phyloP scores from a whole-genome alignment of 2,113 vertebrate species.

The Polyodon spathula region DNA sequence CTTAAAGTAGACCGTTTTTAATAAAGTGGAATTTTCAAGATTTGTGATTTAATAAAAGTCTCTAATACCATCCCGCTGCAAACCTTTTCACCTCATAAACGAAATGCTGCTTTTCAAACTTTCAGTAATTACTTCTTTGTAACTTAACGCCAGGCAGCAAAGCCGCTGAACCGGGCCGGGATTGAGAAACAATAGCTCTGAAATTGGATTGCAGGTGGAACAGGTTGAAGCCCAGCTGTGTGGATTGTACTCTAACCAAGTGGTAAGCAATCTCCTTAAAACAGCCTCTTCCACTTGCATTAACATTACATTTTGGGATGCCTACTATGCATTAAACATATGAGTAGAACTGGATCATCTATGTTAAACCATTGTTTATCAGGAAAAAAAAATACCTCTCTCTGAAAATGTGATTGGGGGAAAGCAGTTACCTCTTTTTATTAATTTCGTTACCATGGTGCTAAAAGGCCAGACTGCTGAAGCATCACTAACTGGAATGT shows the following conservation, averaged over 20 bases:
- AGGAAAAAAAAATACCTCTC: conserved; percentile 5
- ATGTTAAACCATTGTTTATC: background rate
- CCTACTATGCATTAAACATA: conserved; percentile 13
- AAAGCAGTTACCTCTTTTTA: background rate
- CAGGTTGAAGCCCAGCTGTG: conserved; percentile 1
- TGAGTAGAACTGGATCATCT: conserved; percentile 7
- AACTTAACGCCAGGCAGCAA: background rate
- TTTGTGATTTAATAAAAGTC: background rate
- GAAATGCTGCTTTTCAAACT: conserved; percentile 5
- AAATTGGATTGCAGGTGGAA: background rate
- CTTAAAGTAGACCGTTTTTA: background rate
- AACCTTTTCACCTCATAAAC: background rate
- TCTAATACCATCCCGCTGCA: background rate
- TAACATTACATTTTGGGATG: conserved; percentile 1
- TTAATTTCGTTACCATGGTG: background rate
- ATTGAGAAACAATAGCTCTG: background rate
- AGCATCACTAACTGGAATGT: too few species aligned
- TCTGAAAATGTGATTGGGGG: background rate
- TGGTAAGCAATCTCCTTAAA: conserved; percentile 15
- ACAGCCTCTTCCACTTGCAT: background rate
- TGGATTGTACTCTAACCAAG: conserved; percentile 1
- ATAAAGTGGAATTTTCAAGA: conserved; percentile 6
- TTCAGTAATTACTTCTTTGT: conserved; percentile 1
- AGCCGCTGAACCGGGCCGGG: background rate
- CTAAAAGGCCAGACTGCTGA: background rate